Evolutionary conservation across 1,140 invertebrate genomes (phyloP), one percentile per base, ranked within the genome.

Genomic region (Aricia agestis): DNA sequence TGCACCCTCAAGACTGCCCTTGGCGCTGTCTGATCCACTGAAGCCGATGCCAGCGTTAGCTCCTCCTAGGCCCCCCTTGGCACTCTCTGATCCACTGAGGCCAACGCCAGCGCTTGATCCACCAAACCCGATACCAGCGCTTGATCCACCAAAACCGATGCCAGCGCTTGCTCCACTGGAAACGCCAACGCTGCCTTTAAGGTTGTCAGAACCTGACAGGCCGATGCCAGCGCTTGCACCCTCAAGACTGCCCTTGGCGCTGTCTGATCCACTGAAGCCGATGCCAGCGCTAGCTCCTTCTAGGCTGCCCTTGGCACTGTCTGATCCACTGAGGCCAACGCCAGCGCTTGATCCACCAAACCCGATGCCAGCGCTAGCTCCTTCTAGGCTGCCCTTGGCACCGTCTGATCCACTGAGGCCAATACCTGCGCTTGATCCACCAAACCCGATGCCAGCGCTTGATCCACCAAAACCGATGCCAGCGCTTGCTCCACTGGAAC

Each of bases 351-450:
- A 31, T 59, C 63, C 41, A 3, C 19, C 71, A 25, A 57, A 66
- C 15, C 59, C 69, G 19, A 42, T 45, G 52, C 65, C 66, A 42
- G 36, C 66, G n/a, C 57, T 59, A 15, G 15, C 57, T 15, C 15
- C 57, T 59, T 10, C 7, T 17, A 59, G 57, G 7, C 57, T 59
- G 13, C 15, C 57, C 57, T 59, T n/a, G 57, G 57, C 57, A 59
- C 59, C 19, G 9, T 61, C 17, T 25, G 18, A 19, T 18, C 11
- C n/a, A 59, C 57, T 17, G 17, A 59, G 52, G 11, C 57, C 57
- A 3, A 17, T 17, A n/a, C 17, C 18, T 6, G 15, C 59, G 17
- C 4, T 25, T 19, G 18, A 3, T 18, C 59, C 59, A 9, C 59
- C 57, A 17, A n/a, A 13, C 5, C 57, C 3, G 1, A 59, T 17